phyloP scores from a whole-genome alignment of 2,113 vertebrate genomes.

The Mystacornis crossleyi region DNA sequence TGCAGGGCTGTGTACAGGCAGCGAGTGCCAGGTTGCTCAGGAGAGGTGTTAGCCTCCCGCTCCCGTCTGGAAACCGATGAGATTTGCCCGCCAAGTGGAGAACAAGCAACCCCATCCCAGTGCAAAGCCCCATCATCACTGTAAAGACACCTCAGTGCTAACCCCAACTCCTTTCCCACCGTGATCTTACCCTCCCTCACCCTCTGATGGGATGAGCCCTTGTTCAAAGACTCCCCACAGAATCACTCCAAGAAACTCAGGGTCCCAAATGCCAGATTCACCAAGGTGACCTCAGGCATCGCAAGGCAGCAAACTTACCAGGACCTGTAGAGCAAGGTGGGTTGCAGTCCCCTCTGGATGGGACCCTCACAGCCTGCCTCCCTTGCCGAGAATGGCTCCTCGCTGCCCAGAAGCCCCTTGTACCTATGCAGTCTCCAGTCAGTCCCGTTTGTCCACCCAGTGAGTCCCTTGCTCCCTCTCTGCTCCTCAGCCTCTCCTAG shows the following conservation, averaged over 20 bases:
- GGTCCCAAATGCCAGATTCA: not conserved
- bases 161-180: not conserved
- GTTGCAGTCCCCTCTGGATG: not conserved
- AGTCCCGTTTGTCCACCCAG: not conserved
- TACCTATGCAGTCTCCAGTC: not conserved
- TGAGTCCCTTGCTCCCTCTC: conserved; percentile 5
- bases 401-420: not conserved
- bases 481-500: conserved; percentile 56
- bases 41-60: rapidly evolving
- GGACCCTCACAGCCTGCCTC: not conserved
- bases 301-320: conserved; percentile 11
- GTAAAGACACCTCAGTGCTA: not conserved
- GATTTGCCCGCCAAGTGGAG: not conserved
- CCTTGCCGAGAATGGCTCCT: not conserved
- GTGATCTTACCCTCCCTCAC: not conserved
- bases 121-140: not conserved
- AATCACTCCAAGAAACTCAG: not conserved
- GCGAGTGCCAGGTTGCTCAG: not conserved
- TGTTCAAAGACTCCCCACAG: not conserved
- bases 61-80: not conserved
- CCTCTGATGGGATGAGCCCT: not conserved
- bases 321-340: not conserved
- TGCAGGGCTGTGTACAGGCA: rapidly evolving
- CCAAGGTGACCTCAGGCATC: not conserved
- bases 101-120: not conserved